Percentiles rank a stretch among this genome's conserved stretches.
Evolutionary conservation across 2,113 vertebrate genomes (phyloP).

Genomic region (Nerophis ophidion): DNA sequence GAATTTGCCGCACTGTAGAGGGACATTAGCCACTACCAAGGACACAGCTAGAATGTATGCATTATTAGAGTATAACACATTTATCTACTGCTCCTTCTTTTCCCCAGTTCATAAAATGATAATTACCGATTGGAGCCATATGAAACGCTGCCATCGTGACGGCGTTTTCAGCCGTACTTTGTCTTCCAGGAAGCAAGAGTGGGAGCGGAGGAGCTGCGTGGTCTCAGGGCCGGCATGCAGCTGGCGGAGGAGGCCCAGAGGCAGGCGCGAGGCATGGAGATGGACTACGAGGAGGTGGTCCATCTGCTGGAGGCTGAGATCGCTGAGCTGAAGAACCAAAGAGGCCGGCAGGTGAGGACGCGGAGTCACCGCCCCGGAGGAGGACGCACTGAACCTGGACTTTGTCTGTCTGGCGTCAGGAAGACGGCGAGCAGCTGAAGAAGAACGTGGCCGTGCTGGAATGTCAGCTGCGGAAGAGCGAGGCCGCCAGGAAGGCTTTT

Average conservation of each 20-base stretch:
- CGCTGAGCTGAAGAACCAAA: slow-evolving; percentile 83
- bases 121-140: too few species aligned
- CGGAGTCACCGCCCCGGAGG: background rate
- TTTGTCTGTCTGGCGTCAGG: slow-evolving; percentile 53
- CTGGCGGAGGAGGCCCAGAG: slow-evolving; percentile 84
- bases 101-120: too few species aligned
- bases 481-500: slow-evolving; percentile 78
- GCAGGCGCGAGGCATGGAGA: slow-evolving; percentile 85
- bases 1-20: too few species aligned
- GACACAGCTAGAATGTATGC: too few species aligned
- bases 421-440: slow-evolving; percentile 79
- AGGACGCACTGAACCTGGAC: background rate
- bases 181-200: slow-evolving; percentile 79
- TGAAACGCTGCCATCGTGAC: too few species aligned
- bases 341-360: slow-evolving; percentile 14
- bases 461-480: slow-evolving; percentile 86
- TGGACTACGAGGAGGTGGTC: slow-evolving; percentile 96
- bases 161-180: too few species aligned
- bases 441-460: slow-evolving; percentile 84
- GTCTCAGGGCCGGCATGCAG: slow-evolving; percentile 77
- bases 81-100: too few species aligned
- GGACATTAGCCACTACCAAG: too few species aligned
- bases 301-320: slow-evolving; percentile 88
- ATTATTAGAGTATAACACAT: too few species aligned
- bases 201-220: slow-evolving; percentile 76